Evolutionary conservation across 2,888 invertebrate genomes (phyloP).

Genomic region (Diaphora mendica): DNA sequence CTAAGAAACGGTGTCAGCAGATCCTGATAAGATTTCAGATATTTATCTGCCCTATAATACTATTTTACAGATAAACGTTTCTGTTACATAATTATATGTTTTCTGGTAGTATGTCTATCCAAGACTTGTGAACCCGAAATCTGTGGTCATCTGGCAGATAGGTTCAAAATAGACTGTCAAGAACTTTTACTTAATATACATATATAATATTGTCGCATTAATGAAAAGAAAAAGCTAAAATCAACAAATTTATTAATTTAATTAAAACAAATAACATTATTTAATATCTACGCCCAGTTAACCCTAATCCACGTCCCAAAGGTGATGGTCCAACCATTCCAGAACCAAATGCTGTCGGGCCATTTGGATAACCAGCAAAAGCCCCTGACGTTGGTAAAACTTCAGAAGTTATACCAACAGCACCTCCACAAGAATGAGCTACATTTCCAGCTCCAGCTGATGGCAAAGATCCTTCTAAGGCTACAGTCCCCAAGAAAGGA

Average conservation of each 20-base stretch:
- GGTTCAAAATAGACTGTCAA: too few species aligned
- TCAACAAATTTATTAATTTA: conserved; percentile 12
- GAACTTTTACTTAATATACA: too few species aligned
- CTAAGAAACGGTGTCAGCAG: too few species aligned
- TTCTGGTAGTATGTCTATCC: too few species aligned
- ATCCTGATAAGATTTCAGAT: too few species aligned
- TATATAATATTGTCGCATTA: too few species aligned
- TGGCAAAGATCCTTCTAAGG: conserved; percentile 55
- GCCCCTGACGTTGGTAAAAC: conserved; percentile 8
- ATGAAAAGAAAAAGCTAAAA: not conserved
- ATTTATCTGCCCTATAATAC: too few species aligned
- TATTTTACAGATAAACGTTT: too few species aligned
- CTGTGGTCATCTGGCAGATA: too few species aligned
- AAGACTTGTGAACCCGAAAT: too few species aligned
- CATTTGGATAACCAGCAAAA: not conserved
- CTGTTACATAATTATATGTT: too few species aligned
- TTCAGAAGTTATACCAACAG: conserved; percentile 18
- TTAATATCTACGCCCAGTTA: conserved; percentile 3
- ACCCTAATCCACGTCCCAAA: not conserved
- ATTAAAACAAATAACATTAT: not conserved
- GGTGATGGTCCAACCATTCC: not conserved
- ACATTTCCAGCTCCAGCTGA: conserved; percentile 57
- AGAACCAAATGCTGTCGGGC: not conserved
- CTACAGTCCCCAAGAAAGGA: conserved; percentile 62
- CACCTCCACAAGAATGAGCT: conserved; percentile 51